Conservation (phyloP, 2,888 invertebrate species). For the Parthenolecanium corni region DNA sequence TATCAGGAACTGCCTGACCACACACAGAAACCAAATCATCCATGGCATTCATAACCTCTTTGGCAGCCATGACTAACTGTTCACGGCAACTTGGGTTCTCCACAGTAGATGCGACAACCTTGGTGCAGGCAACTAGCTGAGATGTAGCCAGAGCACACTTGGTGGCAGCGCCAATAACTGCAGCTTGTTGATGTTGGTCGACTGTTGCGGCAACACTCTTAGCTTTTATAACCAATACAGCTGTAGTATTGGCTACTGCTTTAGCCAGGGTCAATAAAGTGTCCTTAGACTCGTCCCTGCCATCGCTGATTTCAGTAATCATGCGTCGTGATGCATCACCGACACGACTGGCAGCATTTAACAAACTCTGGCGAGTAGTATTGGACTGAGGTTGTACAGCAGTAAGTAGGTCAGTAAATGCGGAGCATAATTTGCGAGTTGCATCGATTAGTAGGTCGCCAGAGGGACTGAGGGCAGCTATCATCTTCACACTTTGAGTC, state of each 20-base stretch:
- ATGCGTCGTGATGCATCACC: constrained; percentile 94
- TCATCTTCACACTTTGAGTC: constrained; percentile 85
- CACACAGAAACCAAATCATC: constrained; percentile 76
- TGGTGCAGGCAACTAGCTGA: constrained; percentile 92
- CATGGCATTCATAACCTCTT: constrained; percentile 85
- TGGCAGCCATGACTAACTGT: constrained; percentile 82
- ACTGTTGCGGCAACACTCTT: constrained; percentile 91
- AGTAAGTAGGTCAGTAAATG: constrained; percentile 85
- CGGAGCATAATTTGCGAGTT: constrained; percentile 78
- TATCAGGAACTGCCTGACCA: constrained; percentile 56
- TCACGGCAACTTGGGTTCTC: constrained; percentile 74
- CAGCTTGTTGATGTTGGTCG: constrained; percentile 67
- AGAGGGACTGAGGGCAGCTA: constrained; percentile 87
- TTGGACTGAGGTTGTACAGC: constrained; percentile 60
- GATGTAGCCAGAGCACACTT: constrained; percentile 93
- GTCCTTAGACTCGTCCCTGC: constrained; percentile 74
- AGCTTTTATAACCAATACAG: constrained; percentile 87
- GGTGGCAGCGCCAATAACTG: constrained; percentile 89
- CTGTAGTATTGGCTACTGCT: constrained; percentile 95
- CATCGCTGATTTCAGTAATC: constrained; percentile 81
- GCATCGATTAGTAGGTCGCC: constrained; percentile 84
- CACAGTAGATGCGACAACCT: constrained; percentile 77
- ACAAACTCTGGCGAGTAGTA: constrained; percentile 61
- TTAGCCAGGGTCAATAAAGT: constrained; percentile 87
- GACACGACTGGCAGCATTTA: constrained; percentile 90